Evolutionary conservation across 2,888 invertebrate species (phyloP).

Genomic region (Embidobia sp.): DNA sequence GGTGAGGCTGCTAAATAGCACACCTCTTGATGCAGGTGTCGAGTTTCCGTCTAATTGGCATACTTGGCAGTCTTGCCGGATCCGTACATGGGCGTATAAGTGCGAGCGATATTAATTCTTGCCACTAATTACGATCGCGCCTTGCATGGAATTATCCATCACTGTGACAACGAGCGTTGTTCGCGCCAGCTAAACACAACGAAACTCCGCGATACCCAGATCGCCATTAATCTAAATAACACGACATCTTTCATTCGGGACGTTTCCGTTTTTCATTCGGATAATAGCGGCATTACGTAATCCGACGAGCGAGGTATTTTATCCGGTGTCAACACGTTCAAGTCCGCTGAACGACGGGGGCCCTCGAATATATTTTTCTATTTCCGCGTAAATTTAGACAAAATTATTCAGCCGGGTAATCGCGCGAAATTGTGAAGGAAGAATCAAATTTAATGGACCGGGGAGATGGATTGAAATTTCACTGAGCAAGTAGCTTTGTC

Average conservation of each 20-base stretch:
- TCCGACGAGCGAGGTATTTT: not conserved
- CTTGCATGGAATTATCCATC: slow-evolving; percentile 43
- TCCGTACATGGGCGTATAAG: slow-evolving; percentile 36
- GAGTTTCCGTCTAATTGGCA: slow-evolving; percentile 56
- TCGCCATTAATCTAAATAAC: slow-evolving; percentile 24
- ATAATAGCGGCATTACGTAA: not conserved
- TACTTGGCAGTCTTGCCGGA: slow-evolving; percentile 52
- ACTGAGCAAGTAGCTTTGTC: not conserved
- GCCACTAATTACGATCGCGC: slow-evolving; percentile 45
- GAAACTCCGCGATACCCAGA: slow-evolving; percentile 12
- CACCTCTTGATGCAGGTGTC: slow-evolving; percentile 6
- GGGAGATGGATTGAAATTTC: no score
- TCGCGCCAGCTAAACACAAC: slow-evolving; percentile 13
- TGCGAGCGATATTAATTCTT: slow-evolving; percentile 46
- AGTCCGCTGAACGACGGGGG: no score
- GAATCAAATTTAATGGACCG: not conserved
- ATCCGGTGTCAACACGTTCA: no score
- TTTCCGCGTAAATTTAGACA: no score
- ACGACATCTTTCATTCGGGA: not conserved
- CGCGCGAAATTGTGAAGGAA: no score
- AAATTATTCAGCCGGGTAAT: no score
- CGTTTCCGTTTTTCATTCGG: slow-evolving; percentile 3
- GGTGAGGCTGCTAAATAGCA: slow-evolving; percentile 12
- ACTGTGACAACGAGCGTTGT: slow-evolving; percentile 24
- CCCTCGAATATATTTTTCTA: no score